phyloP scores from a whole-genome alignment of 2,888 invertebrate species.

The Cephus sareptanus region DNA sequence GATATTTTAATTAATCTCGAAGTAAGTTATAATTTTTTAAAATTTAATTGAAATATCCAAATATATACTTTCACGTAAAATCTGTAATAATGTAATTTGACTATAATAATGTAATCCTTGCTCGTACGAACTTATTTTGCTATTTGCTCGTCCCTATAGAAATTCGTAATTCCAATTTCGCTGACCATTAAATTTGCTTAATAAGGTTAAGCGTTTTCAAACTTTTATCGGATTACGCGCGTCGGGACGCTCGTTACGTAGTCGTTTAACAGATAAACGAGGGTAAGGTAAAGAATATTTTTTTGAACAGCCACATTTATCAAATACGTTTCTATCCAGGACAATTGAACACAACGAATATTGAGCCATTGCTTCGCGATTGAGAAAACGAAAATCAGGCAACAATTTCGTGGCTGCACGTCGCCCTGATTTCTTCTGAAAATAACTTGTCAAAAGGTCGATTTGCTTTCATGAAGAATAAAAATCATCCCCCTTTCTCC shows the following conservation, averaged over 20 bases:
- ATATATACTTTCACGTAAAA: too few species aligned
- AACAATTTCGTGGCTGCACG: neutral
- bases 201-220: too few species aligned
- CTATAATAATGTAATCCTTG: too few species aligned
- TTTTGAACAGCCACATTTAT: neutral
- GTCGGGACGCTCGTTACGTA: neutral
- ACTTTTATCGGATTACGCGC: neutral
- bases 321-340: neutral
- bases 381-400: neutral
- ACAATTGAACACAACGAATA: neutral
- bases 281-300: neutral
- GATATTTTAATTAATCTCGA: too few species aligned
- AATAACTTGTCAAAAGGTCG: neutral
- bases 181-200: too few species aligned
- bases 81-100: too few species aligned
- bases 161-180: too few species aligned
- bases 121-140: too few species aligned
- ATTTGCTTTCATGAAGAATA: neutral
- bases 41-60: too few species aligned
- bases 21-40: too few species aligned
- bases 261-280: neutral
- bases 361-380: neutral
- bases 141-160: too few species aligned
- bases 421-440: neutral
- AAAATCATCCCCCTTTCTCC: neutral